Base-by-base conservation (phyloP, 2,797 vertebrate species). In the Pangasius larnaudii region DNA sequence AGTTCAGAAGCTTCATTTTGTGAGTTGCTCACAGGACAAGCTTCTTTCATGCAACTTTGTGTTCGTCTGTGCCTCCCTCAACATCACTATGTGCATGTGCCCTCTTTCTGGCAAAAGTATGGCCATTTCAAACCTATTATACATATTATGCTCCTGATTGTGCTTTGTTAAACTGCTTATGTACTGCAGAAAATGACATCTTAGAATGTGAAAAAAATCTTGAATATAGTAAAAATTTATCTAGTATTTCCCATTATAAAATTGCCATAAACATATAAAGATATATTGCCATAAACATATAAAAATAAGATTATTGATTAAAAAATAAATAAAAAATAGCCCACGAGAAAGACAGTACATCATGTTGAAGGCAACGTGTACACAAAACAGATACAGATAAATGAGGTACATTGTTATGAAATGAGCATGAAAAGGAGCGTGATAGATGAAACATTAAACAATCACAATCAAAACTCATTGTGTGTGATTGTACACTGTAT, bases 401-500 rank as follows among this genome's bases (percentile, higher is more conserved):
- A 82, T 72, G 53, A 83, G 19, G 67, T 42, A 87, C 39, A 63
- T 24, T 87, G 39, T 49, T 49, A 27, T 49, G 24, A 75, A 75
- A n/a, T 0, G 42, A 75, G 39, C 4, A 75, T 72, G 24, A 24
- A 77, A 74, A 30, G 49, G 14, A 75, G 22, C 72, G 5, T 87
- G 86, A 82, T 56, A 33, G 42, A 84, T 84, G 86, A 84, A 75
- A 65, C 27, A 14, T 84, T 65, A 65, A 81, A 22, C 61, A 80
- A 77, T 51, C 5, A 53, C 49, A 78, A 53, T 78, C 27, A 58
- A 75, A 77, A 22, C 49, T 74, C 58, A 53, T 65, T 67, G 58
- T 65, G 24, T 84, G 22, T 83, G 56, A 83, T 33, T 65, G 16
- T 49, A 24, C 8, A 6, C 30, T 22, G 59, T 30, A 56, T 56